Evolutionary conservation across 1,140 invertebrate species (phyloP).

Genomic region (Camponotus vicinus): DNA sequence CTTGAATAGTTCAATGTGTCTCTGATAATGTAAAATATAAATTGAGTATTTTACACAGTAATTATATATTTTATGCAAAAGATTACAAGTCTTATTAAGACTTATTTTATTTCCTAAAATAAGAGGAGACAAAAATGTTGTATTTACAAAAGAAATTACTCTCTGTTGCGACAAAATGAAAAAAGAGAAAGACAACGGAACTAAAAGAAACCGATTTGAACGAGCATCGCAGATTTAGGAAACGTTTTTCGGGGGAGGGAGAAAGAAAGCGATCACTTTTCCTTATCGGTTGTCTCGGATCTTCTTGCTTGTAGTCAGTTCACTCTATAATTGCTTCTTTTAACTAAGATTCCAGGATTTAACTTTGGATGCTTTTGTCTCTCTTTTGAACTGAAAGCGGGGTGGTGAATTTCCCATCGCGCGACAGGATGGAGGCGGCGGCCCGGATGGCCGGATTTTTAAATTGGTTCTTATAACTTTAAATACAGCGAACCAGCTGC

Average conservation of each 20-base stretch:
- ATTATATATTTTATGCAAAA: not conserved
- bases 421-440: not conserved
- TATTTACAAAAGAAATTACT: not conserved
- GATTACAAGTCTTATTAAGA: not conserved
- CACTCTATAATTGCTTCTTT: constrained; percentile 83
- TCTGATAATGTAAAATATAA: not conserved
- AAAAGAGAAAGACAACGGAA: constrained; percentile 40
- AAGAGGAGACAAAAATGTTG: constrained; percentile 24
- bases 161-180: constrained; percentile 61
- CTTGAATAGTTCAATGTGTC: not conserved
- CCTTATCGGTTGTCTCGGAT: constrained; percentile 79
- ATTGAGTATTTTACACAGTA: not conserved
- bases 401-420: constrained; percentile 5
- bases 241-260: constrained; percentile 14
- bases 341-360: constrained; percentile 83
- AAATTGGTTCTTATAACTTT: constrained; percentile 85
- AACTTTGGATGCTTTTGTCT: constrained; percentile 73
- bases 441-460: constrained; percentile 78
- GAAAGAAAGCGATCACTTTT: constrained; percentile 77
- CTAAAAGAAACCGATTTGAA: constrained; percentile 32
- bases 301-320: constrained; percentile 74
- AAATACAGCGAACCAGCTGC: constrained; percentile 72
- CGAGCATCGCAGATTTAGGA: not conserved
- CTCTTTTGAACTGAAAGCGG: constrained; percentile 20
- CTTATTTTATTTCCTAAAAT: not conserved